Evolutionary conservation across 2,888 invertebrate genomes (phyloP), one percentile per base, ranked within the genome.

Genomic region (Nomada fabriciana): DNA sequence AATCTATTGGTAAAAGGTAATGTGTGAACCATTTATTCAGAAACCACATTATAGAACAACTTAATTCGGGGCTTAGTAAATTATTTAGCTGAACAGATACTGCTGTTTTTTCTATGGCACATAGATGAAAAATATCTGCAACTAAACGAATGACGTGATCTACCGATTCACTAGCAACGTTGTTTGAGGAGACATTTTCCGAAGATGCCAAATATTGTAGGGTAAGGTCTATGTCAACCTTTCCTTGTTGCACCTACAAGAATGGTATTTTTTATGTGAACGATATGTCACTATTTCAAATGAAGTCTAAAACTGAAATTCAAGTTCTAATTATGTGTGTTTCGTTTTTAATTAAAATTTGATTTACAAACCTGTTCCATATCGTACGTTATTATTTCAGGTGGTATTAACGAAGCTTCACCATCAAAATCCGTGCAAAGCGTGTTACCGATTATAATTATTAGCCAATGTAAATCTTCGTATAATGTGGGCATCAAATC

Each of bases 391-490:
- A 96, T 96, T 61, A 97, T 95, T 92, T 96, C 95, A 0, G 95
- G 91, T 0, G 97, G 97, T 84, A 97, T 96, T 88, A 96, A 93
- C 3, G 96, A 95, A 0, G 95, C 95, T 92, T 97, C 97, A 0
- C 96, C 96, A 59, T 96, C 95, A 74, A 95, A 95, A 80, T 96
- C 96, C 94, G 96, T 96, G 69, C 96, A 96, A 64, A 97, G 92
- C 2, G 96, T 94, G 91, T 96, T 95, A 88, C 97, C 97, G 93
- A 94, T 82, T 71, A 98, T 96, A 90, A 98, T 95, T 42, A 98
- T 94, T 43, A 97, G 95, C 98, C 98, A 98, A 93, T 98, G 98
- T 29, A 98, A 94, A 94, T 98, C 98, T 94, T 98, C 98, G 91
- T 97, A 98, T 50, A 98, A 94, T 68, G 94, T 95, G 78, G 96